These are phyloP conservation scores for Caerostris extrusa DNA, from an alignment of 1,140 invertebrate species.

Conservation along the genomic window DNA sequence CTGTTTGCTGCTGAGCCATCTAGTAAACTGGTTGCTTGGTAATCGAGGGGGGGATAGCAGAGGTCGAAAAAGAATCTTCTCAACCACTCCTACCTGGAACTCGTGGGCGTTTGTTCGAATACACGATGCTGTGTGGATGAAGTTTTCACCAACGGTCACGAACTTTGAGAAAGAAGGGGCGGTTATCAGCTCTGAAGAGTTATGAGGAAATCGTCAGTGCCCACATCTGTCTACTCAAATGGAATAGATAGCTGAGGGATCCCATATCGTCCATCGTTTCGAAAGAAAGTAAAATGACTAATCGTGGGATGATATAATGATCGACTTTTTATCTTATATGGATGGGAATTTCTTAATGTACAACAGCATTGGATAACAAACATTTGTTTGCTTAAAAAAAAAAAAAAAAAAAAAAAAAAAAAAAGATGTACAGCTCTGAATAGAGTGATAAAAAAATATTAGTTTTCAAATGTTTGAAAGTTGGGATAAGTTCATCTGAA, in stretches of 20 bases:
- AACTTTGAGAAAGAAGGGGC: background rate
- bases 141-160: background rate
- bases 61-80: background rate
- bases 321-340: no score
- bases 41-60: background rate
- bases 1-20: background rate
- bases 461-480: no score
- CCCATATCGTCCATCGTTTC: no score
- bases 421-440: no score
- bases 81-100: constrained; percentile 11
- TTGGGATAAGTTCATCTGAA: no score
- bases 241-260: background rate
- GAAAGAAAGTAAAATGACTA: no score
- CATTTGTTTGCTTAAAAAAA: no score
- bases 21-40: constrained; percentile 18
- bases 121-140: background rate
- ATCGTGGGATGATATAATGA: no score
- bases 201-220: constrained; percentile 3
- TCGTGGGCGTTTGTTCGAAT: constrained; percentile 21
- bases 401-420: no score
- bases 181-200: background rate
- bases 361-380: no score
- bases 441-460: no score
- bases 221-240: background rate
- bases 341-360: no score